A percentile compares a stretch with the other conserved stretches of the same genome.
phyloP scores from a whole-genome alignment of 2,113 vertebrate genomes.

The Myotis yumanensis region DNA sequence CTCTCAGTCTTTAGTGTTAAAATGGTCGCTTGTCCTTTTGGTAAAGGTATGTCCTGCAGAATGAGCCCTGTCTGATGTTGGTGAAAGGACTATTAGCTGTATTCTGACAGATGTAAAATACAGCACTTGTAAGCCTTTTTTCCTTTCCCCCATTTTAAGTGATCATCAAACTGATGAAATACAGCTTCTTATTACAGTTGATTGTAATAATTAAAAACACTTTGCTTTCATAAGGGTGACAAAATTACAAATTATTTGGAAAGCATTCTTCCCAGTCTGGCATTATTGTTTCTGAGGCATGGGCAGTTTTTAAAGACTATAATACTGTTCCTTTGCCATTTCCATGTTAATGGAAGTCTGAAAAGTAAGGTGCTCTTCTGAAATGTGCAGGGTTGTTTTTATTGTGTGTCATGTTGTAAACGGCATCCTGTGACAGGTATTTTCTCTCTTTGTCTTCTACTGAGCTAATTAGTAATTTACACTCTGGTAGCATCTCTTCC shows the following conservation, averaged over 20 bases:
- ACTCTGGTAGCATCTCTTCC: slow-evolving; percentile 63
- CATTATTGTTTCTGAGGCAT: slow-evolving; percentile 60
- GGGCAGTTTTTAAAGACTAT: slow-evolving; percentile 66
- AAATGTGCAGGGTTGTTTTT: slow-evolving; percentile 71
- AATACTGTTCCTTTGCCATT: slow-evolving; percentile 58
- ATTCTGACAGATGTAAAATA: slow-evolving; percentile 50
- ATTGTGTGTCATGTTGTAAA: slow-evolving; percentile 72
- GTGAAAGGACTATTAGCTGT: slow-evolving; percentile 32
- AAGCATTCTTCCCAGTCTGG: slow-evolving; percentile 65
- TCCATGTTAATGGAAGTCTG: slow-evolving; percentile 74
- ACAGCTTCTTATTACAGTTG: slow-evolving; percentile 59
- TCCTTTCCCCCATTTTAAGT: neutral
- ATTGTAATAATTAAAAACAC: slow-evolving; percentile 72
- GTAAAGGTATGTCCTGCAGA: neutral
- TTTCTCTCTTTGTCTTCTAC: slow-evolving; percentile 77
- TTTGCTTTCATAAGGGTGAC: slow-evolving; percentile 54
- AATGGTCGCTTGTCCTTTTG: slow-evolving; percentile 41
- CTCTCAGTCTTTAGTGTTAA: slow-evolving; percentile 35
- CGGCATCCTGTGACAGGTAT: slow-evolving; percentile 73
- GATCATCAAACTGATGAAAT: slow-evolving; percentile 57
- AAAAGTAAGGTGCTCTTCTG: slow-evolving; percentile 56
- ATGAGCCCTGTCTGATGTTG: neutral
- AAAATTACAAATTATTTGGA: slow-evolving; percentile 72
- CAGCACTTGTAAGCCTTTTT: neutral
- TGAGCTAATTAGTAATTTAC: slow-evolving; percentile 80